Conservation (phyloP, 2,888 invertebrate genomes). For the Caenorhabditis imperialis region DNA sequence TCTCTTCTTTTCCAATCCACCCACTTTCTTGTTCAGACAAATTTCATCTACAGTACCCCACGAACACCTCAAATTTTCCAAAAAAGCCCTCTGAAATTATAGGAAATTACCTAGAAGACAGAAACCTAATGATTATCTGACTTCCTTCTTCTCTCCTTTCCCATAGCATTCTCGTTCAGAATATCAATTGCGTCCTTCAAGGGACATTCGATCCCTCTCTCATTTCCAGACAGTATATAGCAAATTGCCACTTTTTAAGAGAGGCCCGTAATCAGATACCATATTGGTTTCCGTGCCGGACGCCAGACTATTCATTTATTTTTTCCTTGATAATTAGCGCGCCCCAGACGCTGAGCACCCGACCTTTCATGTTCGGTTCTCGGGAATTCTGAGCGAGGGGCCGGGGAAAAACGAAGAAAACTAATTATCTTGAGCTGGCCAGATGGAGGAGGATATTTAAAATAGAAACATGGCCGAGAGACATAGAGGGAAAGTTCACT, state of each 20-base stretch:
- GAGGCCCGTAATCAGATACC: constrained; percentile 23
- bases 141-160: too few relatives aligned
- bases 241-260: constrained; percentile 53
- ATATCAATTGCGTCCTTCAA: constrained; percentile 13
- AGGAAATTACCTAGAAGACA: too few relatives aligned
- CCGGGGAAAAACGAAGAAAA: constrained; percentile 5
- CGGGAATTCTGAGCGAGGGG: too few relatives aligned
- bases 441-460: constrained; percentile 24
- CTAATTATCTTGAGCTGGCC: constrained; percentile 46
- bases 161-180: neutral
- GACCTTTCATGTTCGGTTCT: too few relatives aligned
- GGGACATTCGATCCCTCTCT: constrained; percentile 35
- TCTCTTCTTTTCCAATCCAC: too few relatives aligned
- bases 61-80: too few relatives aligned
- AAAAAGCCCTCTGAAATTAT: too few relatives aligned
- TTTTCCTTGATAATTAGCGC: constrained; percentile 14
- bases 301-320: too few relatives aligned
- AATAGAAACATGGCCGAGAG: constrained; percentile 41
- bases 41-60: too few relatives aligned
- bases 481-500: constrained; percentile 29
- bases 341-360: neutral
- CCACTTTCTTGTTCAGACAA: too few relatives aligned
- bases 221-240: constrained; percentile 12
- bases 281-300: constrained; percentile 27
- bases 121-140: too few relatives aligned